Evolutionary conservation across 2,888 invertebrate species (phyloP), one percentile per base, ranked within the genome.

Genomic region (Amphimallon solstitiale): DNA sequence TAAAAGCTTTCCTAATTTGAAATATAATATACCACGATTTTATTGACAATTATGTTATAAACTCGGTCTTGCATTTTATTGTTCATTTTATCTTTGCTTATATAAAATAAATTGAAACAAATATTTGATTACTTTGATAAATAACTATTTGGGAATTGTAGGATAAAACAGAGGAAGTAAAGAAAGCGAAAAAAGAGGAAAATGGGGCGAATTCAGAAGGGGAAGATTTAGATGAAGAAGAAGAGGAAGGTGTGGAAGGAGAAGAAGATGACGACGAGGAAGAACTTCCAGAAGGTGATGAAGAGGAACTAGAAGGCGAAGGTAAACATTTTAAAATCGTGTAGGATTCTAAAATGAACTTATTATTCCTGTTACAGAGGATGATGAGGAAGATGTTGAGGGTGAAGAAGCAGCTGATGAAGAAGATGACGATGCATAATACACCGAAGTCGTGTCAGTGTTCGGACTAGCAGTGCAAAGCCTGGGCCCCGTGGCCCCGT

Each of bases 101-200:
- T 23, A 5, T 4, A 23, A 23, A 23, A 23, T 5, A 5, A 2
- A 5, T 23, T 5, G 23, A 23, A 23, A 23, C 23, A 23, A 23
- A 23, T 23, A 23, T 23, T 29, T 29, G 19, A 45, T 3, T 45
- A 17, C 12, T 45, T 45, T 12, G 10, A 45, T 12, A 43, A 17
- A 51, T 14, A 35, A 6, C 23, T 48, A 10, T n/a, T 35, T 10
- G 10, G 15, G 71, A 74, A 76, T 54, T 75, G 34, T 80, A 91
- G 91, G 91, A 91, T 73, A 91, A 91, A 84, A 85, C 85, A 72
- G 89, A 90, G 65, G 91, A 91, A 68, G 87, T 88, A 73, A 92
- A 92, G 85, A 92, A 92, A 84, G 89, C 89, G 83, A 90, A 90
- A 85, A 92, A 91, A 84, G 91, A 91, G 79, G 91, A 92, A 79